These are phyloP conservation scores for Chrysochloris asiatica DNA, from an alignment of 2,113 vertebrate species.

Conservation along the genomic window DNA sequence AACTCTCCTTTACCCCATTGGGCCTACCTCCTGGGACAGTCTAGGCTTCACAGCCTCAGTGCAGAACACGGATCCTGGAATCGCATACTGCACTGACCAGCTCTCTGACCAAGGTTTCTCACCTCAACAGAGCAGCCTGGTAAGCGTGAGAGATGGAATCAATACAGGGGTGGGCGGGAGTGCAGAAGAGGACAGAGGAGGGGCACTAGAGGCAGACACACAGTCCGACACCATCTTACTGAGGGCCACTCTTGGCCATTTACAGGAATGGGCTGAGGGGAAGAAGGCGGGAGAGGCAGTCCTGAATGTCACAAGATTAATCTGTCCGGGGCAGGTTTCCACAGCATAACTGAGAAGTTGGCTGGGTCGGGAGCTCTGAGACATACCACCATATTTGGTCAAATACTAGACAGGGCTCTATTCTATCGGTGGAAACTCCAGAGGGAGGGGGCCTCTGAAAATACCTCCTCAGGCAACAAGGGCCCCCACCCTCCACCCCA, in stretches of 20 bases:
- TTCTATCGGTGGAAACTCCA: constrained; percentile 72
- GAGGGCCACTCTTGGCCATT: constrained; percentile 58
- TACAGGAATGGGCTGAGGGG: constrained; percentile 47
- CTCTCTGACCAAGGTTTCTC: background rate
- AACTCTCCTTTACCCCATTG: background rate
- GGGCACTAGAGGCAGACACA: background rate
- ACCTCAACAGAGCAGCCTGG: background rate
- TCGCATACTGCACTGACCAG: background rate
- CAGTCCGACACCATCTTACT: background rate
- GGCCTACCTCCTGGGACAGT: background rate
- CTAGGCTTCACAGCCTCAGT: background rate
- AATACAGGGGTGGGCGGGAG: too few species aligned
- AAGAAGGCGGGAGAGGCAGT: constrained; percentile 45
- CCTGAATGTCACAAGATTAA: constrained; percentile 77
- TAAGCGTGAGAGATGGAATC: rapidly evolving
- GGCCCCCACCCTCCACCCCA: constrained; percentile 30
- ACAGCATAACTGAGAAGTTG: constrained; percentile 72
- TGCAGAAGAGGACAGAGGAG: rapidly evolving
- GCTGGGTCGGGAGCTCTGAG: constrained; percentile 42
- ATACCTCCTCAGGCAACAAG: constrained; percentile 59
- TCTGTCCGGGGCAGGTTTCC: constrained; percentile 77
- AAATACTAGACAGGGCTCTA: constrained; percentile 75
- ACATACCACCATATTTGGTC: constrained; percentile 82
- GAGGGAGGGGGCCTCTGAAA: constrained; percentile 71
- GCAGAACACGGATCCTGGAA: background rate